phyloP scores from a whole-genome alignment of 2,888 invertebrate genomes.

The Cephonodes hylas region DNA sequence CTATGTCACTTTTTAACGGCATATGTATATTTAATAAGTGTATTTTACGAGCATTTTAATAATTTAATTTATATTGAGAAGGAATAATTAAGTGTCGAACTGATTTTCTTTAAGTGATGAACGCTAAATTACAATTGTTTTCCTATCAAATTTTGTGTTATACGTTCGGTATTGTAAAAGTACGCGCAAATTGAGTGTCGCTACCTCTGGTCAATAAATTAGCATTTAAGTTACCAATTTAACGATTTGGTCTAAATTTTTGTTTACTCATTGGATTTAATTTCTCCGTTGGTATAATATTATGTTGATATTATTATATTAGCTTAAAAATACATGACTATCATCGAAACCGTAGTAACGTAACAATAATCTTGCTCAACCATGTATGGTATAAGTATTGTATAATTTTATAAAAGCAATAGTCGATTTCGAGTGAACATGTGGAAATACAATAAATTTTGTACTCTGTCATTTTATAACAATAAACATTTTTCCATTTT shows the following conservation, averaged over 20 bases:
- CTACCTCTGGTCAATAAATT: slow-evolving; percentile 12
- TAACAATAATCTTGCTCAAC: slow-evolving; percentile 67
- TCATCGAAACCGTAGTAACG: slow-evolving; percentile 49
- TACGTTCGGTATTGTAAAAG: slow-evolving; percentile 24
- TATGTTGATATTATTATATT: slow-evolving; percentile 36
- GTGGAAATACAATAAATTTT: slow-evolving; percentile 53
- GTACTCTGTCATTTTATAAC: slow-evolving; percentile 61
- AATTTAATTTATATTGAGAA: slow-evolving; percentile 71
- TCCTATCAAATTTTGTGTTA: slow-evolving; percentile 50
- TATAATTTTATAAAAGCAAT: slow-evolving; percentile 37
- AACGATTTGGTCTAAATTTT: slow-evolving; percentile 18
- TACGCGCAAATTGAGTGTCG: slow-evolving; percentile 6
- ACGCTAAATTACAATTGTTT: slow-evolving; percentile 45
- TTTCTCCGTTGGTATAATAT: slow-evolving; percentile 42
- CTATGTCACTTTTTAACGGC: slow-evolving; percentile 74
- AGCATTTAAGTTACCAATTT: slow-evolving; percentile 6
- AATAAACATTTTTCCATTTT: slow-evolving; percentile 64
- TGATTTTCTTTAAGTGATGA: slow-evolving; percentile 67
- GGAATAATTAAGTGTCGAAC: slow-evolving; percentile 67
- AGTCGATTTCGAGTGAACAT: slow-evolving; percentile 28
- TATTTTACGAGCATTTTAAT: slow-evolving; percentile 76
- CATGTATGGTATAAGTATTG: slow-evolving; percentile 43
- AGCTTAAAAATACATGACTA: slow-evolving; percentile 40
- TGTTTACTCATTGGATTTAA: slow-evolving; percentile 10
- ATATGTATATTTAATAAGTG: slow-evolving; percentile 66